Conservation (phyloP, 2,113 vertebrate genomes). For the Carassius carassius region DNA sequence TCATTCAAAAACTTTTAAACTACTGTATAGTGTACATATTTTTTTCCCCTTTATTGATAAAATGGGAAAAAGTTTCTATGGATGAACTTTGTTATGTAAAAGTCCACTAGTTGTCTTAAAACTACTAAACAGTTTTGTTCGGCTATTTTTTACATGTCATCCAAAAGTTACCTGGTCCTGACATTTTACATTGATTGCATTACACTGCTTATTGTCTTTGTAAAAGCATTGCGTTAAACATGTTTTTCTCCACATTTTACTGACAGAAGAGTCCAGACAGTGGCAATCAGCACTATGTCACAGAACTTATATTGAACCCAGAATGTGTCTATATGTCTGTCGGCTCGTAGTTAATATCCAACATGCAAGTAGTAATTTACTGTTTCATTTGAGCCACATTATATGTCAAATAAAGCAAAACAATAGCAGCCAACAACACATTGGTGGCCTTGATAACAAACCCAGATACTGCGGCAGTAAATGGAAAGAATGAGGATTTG, state of each 20-base stretch:
- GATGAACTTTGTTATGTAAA: not conserved
- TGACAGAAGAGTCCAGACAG: not conserved
- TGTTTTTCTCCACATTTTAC: not conserved
- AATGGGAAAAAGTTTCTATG: no score
- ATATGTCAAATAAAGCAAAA: slow-evolving; percentile 34
- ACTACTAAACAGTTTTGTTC: not conserved
- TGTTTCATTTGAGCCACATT: not conserved
- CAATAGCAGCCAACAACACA: slow-evolving; percentile 48
- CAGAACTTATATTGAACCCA: not conserved
- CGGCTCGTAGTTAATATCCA: not conserved
- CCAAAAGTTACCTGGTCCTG: not conserved
- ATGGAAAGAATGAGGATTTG: slow-evolving; percentile 51
- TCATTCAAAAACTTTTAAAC: no score
- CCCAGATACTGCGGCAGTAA: slow-evolving; percentile 49
- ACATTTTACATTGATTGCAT: not conserved
- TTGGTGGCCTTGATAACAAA: slow-evolving; percentile 35
- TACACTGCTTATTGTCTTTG: not conserved
- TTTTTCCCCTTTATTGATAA: no score
- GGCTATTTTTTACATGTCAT: not conserved
- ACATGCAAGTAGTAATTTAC: not conserved
- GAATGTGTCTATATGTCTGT: not conserved
- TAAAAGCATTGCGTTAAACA: not conserved
- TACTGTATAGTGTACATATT: no score
- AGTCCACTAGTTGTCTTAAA: not conserved
- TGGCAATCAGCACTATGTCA: not conserved